Percentiles rank a stretch among this genome's conserved stretches.
These are phyloP conservation scores for Eurosta solidaginis DNA, from an alignment of 1,140 invertebrate genomes.

Conservation along the genomic window DNA sequence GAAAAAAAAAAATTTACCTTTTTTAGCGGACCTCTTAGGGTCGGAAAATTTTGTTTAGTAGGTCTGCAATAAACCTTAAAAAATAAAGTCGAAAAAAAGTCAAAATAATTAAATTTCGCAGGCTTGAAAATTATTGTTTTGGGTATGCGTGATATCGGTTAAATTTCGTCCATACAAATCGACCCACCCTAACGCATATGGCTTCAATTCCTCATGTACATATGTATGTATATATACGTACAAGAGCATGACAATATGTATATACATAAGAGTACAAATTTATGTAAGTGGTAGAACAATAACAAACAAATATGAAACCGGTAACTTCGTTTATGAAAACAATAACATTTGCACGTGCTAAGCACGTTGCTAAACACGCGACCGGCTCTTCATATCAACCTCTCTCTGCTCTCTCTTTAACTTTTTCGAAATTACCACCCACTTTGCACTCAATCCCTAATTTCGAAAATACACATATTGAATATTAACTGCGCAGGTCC, in stretches of 20 bases:
- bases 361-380: neutral
- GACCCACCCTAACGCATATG: neutral
- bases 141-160: no score
- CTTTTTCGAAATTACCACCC: neutral
- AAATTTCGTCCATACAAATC: neutral
- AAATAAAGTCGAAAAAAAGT: no score
- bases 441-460: neutral
- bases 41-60: no score
- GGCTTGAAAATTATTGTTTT: no score
- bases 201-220: neutral
- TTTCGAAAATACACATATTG: neutral
- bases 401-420: neutral
- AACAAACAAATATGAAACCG: neutral
- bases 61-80: no score
- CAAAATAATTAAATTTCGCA: no score
- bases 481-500: slow-evolving; percentile 51
- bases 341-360: slow-evolving; percentile 27
- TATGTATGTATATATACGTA: no score
- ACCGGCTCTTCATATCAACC: neutral
- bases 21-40: no score
- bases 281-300: neutral
- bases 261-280: no score
- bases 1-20: no score
- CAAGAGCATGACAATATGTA: no score
- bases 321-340: slow-evolving; percentile 17